phyloP scores from a whole-genome alignment of 2,888 invertebrate genomes.

The Hoplodrina ambigua region DNA sequence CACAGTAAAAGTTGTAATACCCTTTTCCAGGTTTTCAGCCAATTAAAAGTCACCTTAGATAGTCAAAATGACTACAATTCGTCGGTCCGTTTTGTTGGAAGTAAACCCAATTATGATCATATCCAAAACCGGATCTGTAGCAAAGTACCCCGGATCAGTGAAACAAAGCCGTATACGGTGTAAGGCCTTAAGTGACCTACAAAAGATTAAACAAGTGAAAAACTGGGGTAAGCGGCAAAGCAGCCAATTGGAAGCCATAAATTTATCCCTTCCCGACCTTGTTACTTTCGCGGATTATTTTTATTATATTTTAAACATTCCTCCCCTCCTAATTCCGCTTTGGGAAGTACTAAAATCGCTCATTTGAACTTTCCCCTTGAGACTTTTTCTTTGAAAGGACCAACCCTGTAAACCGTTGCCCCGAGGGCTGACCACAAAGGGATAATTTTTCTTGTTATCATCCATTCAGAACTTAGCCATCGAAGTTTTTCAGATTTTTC shows the following conservation, averaged over 20 bases:
- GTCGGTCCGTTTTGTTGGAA: neutral
- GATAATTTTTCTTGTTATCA: conserved; percentile 59
- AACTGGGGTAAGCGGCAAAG: conserved; percentile 60
- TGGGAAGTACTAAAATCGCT: conserved; percentile 45
- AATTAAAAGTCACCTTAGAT: no score
- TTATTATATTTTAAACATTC: conserved; percentile 61
- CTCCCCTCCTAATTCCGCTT: conserved; percentile 28
- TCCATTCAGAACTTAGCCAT: conserved; percentile 54
- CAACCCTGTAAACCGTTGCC: conserved; percentile 45
- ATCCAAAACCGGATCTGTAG: conserved; percentile 23
- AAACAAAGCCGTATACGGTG: conserved; percentile 32
- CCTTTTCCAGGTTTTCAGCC: no score
- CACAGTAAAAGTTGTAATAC: no score
- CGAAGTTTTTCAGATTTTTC: conserved; percentile 54
- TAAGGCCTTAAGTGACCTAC: conserved; percentile 51
- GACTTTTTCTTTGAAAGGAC: conserved; percentile 51
- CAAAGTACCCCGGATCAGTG: conserved; percentile 35
- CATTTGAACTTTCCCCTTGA: conserved; percentile 52
- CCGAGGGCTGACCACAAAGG: conserved; percentile 53
- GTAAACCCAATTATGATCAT: neutral
- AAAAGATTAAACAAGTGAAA: conserved; percentile 68
- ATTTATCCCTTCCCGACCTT: conserved; percentile 64
- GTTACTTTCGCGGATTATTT: conserved; percentile 62
- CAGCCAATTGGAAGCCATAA: conserved; percentile 71
- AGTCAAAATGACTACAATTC: no score